Percentiles rank a stretch among this genome's conserved stretches.
Conservation (phyloP, 2,113 vertebrate genomes). For the Actenoides hombroni region DNA sequence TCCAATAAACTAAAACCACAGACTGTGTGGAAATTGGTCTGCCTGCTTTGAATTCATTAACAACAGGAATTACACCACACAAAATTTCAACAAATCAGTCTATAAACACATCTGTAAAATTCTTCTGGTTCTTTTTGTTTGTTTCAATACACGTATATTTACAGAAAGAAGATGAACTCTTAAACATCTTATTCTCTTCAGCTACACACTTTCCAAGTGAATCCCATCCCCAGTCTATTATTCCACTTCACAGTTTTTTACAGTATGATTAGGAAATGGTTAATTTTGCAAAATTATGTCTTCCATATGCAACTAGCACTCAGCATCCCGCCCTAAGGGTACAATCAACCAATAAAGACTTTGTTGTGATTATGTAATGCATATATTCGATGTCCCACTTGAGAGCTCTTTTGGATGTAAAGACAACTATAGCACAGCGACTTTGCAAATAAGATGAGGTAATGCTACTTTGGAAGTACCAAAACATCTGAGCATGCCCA, state of each 20-base stretch:
- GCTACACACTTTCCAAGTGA: background rate
- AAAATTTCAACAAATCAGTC: background rate
- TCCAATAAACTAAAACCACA: constrained; percentile 27
- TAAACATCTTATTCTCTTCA: background rate
- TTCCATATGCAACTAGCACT: constrained; percentile 19
- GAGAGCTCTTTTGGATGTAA: constrained; percentile 24
- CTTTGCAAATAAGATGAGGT: constrained; percentile 42
- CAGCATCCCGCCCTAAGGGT: constrained; percentile 28
- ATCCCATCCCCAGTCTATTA: background rate
- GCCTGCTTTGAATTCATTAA: constrained; percentile 14
- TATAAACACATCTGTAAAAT: background rate
- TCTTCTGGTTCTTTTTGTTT: background rate
- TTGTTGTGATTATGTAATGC: constrained; percentile 53
- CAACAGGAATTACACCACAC: background rate
- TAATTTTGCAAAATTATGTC: constrained; percentile 12
- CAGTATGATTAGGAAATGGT: background rate
- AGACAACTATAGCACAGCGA: constrained; percentile 15
- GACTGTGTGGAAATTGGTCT: background rate
- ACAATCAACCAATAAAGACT: constrained; percentile 30
- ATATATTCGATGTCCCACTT: constrained; percentile 40
- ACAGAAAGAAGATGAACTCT: background rate
- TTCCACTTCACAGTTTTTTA: background rate
- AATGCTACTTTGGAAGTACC: background rate
- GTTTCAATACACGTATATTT: background rate
- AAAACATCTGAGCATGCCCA: background rate